Conservation (phyloP, 2,888 invertebrate species). For the Polyploca ridens region DNA sequence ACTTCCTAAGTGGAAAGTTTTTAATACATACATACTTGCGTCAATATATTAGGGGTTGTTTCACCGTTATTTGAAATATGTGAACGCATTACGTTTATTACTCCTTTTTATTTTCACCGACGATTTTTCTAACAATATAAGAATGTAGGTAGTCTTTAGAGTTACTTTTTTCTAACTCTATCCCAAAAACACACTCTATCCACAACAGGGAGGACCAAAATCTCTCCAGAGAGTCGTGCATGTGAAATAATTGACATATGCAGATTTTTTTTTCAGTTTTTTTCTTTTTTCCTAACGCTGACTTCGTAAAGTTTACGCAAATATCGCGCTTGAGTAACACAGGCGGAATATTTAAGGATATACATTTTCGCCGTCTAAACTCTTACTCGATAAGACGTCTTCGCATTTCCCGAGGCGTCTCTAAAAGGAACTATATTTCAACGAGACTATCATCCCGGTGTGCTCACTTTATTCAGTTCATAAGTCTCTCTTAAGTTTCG, state of each 20-base stretch:
- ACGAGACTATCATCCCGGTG: conserved; percentile 41
- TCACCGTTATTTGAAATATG: not conserved
- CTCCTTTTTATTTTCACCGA: not conserved
- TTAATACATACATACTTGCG: conserved; percentile 1
- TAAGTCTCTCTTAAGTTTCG: conserved; percentile 58
- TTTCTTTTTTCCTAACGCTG: not conserved
- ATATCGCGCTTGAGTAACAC: not conserved
- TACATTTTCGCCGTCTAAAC: conserved; percentile 35
- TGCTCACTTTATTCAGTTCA: conserved; percentile 57
- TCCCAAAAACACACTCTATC: no score
- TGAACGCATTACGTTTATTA: not conserved
- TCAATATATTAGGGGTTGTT: conserved; percentile 10
- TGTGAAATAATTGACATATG: no score
- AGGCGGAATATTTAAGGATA: not conserved
- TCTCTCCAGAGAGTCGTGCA: no score
- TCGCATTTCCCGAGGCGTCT: conserved; percentile 42
- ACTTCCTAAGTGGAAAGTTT: conserved; percentile 14
- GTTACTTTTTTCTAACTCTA: no score
- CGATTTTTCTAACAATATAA: not conserved
- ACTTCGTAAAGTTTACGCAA: not conserved
- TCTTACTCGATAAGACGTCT: conserved; percentile 34
- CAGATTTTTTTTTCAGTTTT: no score
- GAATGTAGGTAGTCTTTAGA: no score
- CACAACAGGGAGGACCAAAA: no score
- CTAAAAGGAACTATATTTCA: conserved; percentile 45